Evolutionary conservation across 2,888 invertebrate species (phyloP).

Genomic region (Margaritifera margaritifera): DNA sequence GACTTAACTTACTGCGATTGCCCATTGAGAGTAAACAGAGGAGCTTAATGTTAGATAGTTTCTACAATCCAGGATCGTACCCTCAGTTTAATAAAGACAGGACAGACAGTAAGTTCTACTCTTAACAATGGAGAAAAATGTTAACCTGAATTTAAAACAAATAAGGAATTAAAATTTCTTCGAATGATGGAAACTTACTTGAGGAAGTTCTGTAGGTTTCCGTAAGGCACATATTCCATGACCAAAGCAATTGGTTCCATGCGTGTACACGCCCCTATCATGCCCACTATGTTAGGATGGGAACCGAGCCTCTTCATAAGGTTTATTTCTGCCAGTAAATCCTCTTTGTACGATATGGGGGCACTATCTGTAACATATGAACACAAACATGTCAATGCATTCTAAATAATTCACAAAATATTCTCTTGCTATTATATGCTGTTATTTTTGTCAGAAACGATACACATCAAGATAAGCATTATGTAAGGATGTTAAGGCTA

Average conservation of each 20-base stretch:
- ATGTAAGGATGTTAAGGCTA: too few relatives aligned
- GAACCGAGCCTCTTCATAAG: conserved; percentile 85
- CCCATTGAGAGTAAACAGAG: too few relatives aligned
- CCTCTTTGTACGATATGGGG: conserved; percentile 74
- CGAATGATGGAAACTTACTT: conserved; percentile 48
- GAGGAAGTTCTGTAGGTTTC: conserved; percentile 78
- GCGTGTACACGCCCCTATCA: conserved; percentile 84
- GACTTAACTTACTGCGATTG: too few relatives aligned
- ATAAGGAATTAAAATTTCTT: background rate
- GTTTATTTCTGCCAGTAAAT: conserved; percentile 84
- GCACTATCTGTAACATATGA: conserved; percentile 65
- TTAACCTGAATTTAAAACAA: background rate
- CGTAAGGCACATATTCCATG: conserved; percentile 86
- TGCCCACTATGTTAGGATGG: conserved; percentile 84
- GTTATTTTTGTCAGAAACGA: too few relatives aligned
- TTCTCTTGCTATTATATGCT: too few relatives aligned
- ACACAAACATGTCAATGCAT: background rate
- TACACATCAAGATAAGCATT: too few relatives aligned
- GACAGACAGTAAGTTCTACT: too few relatives aligned
- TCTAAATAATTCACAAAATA: too few relatives aligned
- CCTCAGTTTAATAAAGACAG: too few relatives aligned
- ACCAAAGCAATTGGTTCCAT: conserved; percentile 82
- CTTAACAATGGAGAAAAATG: background rate
- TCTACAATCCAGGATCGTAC: too few relatives aligned
- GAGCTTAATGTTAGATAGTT: too few relatives aligned